A percentile compares a stretch with the other conserved stretches of the same genome.
Evolutionary conservation across 2,888 invertebrate genomes (phyloP).

Genomic region (Odontomyia ornata): DNA sequence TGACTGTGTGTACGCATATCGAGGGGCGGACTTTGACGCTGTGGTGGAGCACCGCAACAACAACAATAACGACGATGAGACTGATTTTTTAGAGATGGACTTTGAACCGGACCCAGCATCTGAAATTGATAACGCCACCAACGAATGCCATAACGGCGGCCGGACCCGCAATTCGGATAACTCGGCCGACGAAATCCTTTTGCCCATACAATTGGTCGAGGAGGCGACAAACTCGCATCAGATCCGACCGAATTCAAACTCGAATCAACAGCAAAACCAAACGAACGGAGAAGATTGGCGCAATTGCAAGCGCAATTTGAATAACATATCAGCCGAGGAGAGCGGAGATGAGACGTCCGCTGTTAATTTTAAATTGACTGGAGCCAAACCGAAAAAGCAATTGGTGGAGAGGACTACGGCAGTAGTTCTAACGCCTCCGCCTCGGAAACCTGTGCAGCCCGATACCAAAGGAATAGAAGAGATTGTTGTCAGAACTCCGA

Average conservation of each 20-base stretch:
- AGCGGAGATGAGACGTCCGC: neutral
- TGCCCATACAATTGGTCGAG: slow-evolving; percentile 11
- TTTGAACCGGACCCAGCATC: slow-evolving; percentile 64
- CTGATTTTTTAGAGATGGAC: slow-evolving; percentile 64
- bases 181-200: slow-evolving; percentile 11
- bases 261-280: neutral
- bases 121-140: slow-evolving; percentile 56
- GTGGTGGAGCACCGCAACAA: slow-evolving; percentile 53
- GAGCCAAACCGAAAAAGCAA: slow-evolving; percentile 60
- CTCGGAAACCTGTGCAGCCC: neutral
- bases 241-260: neutral
- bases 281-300: neutral
- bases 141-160: slow-evolving; percentile 19
- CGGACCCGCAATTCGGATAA: neutral
- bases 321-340: slow-evolving; percentile 30
- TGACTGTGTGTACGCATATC: slow-evolving; percentile 63
- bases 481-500: neutral
- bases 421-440: neutral
- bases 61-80: slow-evolving; percentile 59
- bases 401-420: neutral
- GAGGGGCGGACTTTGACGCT: slow-evolving; percentile 60
- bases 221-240: neutral
- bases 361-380: slow-evolving; percentile 50
- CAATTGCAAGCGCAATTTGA: neutral
- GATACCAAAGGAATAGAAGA: neutral